Percentiles rank a stretch among this genome's conserved stretches.
Evolutionary conservation across 2,888 invertebrate species (phyloP).

Genomic region (Papilio gigon): DNA sequence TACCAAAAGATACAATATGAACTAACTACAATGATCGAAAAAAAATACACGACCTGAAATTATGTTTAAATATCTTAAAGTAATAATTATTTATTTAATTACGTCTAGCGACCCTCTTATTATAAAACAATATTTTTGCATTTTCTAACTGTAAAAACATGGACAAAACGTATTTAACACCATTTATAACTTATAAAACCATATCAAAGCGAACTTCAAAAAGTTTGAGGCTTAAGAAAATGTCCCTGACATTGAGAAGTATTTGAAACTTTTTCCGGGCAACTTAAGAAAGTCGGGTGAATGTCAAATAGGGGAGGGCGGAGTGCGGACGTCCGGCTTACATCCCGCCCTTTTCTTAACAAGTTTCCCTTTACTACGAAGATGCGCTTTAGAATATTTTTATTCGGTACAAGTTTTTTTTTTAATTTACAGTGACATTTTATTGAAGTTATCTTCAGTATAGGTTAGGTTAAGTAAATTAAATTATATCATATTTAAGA

Average conservation of each 20-base stretch:
- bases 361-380: conserved; percentile 65
- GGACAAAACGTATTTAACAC: too few species aligned
- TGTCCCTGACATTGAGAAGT: conserved; percentile 70
- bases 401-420: not conserved
- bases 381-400: conserved; percentile 39
- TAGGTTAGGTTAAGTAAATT: too few species aligned
- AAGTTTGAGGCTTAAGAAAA: conserved; percentile 60
- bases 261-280: conserved; percentile 71
- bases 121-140: not conserved
- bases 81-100: not conserved
- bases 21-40: too few species aligned
- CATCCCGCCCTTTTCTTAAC: conserved; percentile 58
- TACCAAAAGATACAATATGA: too few species aligned
- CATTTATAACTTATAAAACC: conserved; percentile 3
- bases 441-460: too few species aligned
- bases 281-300: conserved; percentile 69
- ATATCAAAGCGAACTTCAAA: conserved; percentile 47
- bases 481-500: too few species aligned
- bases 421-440: too few species aligned
- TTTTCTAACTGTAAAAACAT: not conserved
- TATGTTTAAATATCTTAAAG: too few species aligned
- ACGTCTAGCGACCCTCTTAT: not conserved
- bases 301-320: conserved; percentile 76
- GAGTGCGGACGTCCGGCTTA: conserved; percentile 71
- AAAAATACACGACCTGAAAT: too few species aligned